Evolutionary conservation across 2,888 invertebrate genomes (phyloP).

Genomic region (Cyaniris semiargus): DNA sequence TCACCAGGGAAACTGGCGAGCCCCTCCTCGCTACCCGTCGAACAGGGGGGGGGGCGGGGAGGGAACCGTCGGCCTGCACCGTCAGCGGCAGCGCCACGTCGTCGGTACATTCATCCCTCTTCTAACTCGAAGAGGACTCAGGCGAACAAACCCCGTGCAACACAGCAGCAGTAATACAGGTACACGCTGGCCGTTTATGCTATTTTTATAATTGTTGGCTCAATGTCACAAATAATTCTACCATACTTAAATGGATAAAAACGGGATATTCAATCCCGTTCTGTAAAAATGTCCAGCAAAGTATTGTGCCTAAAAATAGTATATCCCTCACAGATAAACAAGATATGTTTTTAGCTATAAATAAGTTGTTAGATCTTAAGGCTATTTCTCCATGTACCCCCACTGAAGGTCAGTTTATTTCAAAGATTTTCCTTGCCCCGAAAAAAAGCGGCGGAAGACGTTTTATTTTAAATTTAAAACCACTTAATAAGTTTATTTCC

Average conservation of each 20-base stretch:
- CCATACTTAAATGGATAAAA: not conserved
- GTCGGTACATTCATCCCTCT: not conserved
- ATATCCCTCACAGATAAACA: not conserved
- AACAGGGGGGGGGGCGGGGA: not conserved
- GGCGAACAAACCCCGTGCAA: not conserved
- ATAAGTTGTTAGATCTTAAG: not conserved
- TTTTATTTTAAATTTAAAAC: conserved; percentile 34
- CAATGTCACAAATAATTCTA: not conserved
- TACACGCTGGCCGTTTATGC: not conserved
- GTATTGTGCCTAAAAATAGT: not conserved
- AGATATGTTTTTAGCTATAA: not conserved
- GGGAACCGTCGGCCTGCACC: not conserved
- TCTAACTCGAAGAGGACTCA: not conserved
- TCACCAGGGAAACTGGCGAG: not conserved
- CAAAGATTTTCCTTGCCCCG: not conserved
- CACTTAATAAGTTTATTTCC: conserved; percentile 40
- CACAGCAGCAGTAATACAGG: not conserved
- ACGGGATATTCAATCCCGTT: not conserved
- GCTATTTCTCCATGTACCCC: not conserved
- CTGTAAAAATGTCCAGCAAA: not conserved
- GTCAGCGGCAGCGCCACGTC: not conserved
- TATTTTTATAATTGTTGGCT: conserved; percentile 15
- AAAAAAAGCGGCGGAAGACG: conserved; percentile 39
- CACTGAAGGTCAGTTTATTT: conserved; percentile 3
- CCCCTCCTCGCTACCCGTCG: conserved; percentile 1